Conservation (phyloP, 2,113 vertebrate species). For the Platichthys flesus region DNA sequence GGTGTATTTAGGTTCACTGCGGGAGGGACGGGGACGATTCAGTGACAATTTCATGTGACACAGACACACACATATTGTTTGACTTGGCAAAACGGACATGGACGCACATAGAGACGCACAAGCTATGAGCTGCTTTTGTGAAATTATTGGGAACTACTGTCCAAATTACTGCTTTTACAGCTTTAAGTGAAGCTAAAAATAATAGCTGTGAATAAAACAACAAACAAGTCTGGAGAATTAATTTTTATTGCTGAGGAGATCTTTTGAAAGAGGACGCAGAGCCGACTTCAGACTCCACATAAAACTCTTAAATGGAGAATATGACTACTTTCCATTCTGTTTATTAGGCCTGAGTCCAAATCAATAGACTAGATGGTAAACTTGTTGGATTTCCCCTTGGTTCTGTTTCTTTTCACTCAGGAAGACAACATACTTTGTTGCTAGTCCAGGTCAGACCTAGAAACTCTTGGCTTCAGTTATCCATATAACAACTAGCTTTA, state of each 20-base stretch:
- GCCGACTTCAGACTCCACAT: not conserved
- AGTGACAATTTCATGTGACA: conserved; percentile 36
- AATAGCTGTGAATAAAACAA: not conserved
- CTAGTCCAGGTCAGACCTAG: not conserved
- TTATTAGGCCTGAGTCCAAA: not conserved
- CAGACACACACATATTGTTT: conserved; percentile 1
- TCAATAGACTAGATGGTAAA: not conserved
- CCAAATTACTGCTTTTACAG: conserved; percentile 10
- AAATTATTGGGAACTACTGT: conserved; percentile 7
- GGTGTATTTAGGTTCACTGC: conserved; percentile 46
- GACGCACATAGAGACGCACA: conserved; percentile 12
- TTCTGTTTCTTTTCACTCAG: not conserved
- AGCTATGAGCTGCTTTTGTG: not conserved
- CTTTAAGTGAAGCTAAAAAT: conserved; percentile 10
- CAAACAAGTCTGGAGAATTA: not conserved
- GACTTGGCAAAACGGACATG: not conserved
- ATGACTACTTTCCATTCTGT: not conserved
- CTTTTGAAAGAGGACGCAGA: not conserved
- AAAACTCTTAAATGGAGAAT: not conserved
- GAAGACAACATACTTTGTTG: not conserved
- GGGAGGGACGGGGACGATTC: conserved; percentile 38
- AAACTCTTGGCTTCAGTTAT: too few relatives aligned
- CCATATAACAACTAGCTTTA: too few relatives aligned
- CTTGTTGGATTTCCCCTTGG: not conserved
- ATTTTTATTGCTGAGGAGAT: not conserved